phyloP scores from a whole-genome alignment of 2,797 vertebrate species.

The Hozukius guyotensis region DNA sequence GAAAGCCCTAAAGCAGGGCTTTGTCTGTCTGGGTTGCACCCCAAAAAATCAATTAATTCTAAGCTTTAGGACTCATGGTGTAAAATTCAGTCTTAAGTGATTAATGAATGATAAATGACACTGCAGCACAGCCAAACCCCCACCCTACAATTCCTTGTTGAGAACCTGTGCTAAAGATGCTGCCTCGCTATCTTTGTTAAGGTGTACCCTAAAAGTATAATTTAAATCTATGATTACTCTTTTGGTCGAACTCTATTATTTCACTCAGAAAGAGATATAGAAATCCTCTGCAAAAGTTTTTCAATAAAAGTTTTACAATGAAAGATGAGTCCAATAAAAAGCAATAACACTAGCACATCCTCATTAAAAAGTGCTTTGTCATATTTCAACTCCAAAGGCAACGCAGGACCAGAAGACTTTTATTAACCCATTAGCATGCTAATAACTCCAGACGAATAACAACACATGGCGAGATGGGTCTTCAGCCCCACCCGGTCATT shows the following conservation, averaged over 20 bases:
- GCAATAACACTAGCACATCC: constrained; percentile 69
- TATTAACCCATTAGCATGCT: constrained; percentile 73
- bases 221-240: constrained; percentile 51
- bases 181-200: constrained; percentile 8
- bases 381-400: constrained; percentile 71
- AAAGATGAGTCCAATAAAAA: constrained; percentile 76
- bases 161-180: constrained; percentile 1
- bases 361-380: constrained; percentile 74
- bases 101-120: not conserved
- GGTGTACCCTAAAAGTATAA: constrained; percentile 27
- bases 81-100: not conserved
- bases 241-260: constrained; percentile 66
- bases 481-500: constrained; percentile 31
- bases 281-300: constrained; percentile 64
- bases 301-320: constrained; percentile 72
- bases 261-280: constrained; percentile 44
- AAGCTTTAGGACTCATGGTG: not conserved
- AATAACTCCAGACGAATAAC: constrained; percentile 63
- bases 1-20: not conserved
- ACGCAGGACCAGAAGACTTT: constrained; percentile 57
- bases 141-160: not conserved
- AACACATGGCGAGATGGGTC: constrained; percentile 28
- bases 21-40: not conserved
- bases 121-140: not conserved
- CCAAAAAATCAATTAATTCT: not conserved